Conservation (phyloP, 2,113 vertebrate species). For the Macquaria australasica region DNA sequence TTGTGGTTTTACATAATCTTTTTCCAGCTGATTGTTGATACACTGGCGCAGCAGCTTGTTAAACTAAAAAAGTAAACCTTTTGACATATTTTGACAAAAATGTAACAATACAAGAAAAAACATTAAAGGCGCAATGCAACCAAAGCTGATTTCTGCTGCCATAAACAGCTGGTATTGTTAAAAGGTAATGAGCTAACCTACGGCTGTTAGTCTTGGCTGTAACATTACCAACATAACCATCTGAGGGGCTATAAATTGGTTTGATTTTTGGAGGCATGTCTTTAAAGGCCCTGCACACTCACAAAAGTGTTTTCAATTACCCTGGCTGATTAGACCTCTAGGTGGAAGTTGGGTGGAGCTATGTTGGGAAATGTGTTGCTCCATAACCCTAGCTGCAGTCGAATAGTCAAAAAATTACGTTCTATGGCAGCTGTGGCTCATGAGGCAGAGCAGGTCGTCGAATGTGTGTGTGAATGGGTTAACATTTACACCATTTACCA, state of each 20-base stretch:
- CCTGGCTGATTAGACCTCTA: not conserved
- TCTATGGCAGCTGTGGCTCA: too few species aligned
- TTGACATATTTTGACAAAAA: not conserved
- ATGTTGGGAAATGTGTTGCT: not conserved
- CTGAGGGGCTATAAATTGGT: not conserved
- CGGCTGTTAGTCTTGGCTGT: not conserved
- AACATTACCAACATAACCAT: not conserved
- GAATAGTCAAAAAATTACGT: too few species aligned
- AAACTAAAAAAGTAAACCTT: not conserved
- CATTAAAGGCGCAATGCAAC: not conserved
- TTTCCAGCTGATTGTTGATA: not conserved
- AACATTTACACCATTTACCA: too few species aligned
- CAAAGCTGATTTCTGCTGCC: not conserved
- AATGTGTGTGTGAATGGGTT: too few species aligned
- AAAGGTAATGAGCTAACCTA: not conserved
- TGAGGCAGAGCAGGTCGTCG: too few species aligned
- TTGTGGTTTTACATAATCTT: not conserved
- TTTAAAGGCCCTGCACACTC: not conserved
- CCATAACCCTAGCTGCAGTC: too few species aligned
- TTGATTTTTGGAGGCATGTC: not conserved
- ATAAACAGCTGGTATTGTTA: not conserved
- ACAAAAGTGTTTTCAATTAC: too few species aligned
- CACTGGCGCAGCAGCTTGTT: too few species aligned
- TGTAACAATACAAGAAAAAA: not conserved
- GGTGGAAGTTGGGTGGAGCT: not conserved